Base-by-base conservation (phyloP, 2,888 invertebrate species). In the Megamerina dolium region DNA sequence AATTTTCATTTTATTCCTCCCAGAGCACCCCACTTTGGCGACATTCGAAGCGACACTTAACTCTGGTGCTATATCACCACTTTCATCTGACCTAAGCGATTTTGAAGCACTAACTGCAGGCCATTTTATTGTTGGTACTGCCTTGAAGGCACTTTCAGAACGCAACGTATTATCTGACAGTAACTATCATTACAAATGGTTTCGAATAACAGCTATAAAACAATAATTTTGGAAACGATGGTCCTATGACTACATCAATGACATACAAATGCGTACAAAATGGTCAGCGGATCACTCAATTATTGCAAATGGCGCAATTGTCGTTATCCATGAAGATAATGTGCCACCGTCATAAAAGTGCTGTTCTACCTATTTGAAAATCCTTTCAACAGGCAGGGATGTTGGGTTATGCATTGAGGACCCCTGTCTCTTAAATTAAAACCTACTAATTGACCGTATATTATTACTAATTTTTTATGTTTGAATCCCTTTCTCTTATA, bases 191-290 rank as follows among this genome's bases (percentile, higher is more conserved):
- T 37, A 45, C 3, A 36, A 16, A 19, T 45, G 42, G 46, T 10
- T 2, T 10, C 35, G n/a, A 17, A 39, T 44, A 12, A 43, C 19
- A 5, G 33, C 23, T 6, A 35, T 48, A 8, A 45, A 45, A 14
- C 45, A 48, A 19, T n/a, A n/a, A n/a, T 50, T 50, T 43, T 45
- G 45, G 47, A 38, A 47, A 8, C 37, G 30, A 9, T 46, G 40
- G 44, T 39, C 35, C 4, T 34, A 41, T 8, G 43, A 50, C 3
- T 48, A 46, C 16, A 37, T 48, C 17, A 50, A 48, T 32, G 45
- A 45, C 10, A 35, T 48, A 9, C 45, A 48, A 19, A 18, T 33
- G 9, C 36, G 41, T 2, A 32, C n/a, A n/a, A n/a, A n/a, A n/a
- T n/a, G n/a, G n/a, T n/a, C n/a, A n/a, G n/a, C n/a, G n/a, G n/a